phyloP scores from a whole-genome alignment of 2,113 vertebrate genomes.

The Mastomys coucha region DNA sequence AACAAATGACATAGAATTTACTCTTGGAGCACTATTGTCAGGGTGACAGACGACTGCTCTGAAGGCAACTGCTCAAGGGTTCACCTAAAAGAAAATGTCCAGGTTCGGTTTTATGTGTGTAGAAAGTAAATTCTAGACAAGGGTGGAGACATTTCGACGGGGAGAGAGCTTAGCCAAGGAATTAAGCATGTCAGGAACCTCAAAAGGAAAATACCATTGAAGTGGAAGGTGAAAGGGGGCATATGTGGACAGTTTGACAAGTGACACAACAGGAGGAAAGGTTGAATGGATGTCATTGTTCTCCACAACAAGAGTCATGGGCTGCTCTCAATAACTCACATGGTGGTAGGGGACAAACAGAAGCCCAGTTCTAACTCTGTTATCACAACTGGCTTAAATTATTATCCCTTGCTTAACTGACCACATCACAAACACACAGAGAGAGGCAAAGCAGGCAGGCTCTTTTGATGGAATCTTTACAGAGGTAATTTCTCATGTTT shows the following conservation, averaged over 20 bases:
- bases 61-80: slow-evolving; percentile 69
- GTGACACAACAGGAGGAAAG: slow-evolving; percentile 60
- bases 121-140: slow-evolving; percentile 78
- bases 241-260: slow-evolving; percentile 66
- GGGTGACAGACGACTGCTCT: slow-evolving; percentile 63
- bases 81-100: slow-evolving; percentile 58
- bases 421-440: slow-evolving; percentile 58
- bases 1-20: slow-evolving; percentile 70
- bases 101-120: slow-evolving; percentile 62
- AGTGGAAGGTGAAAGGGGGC: slow-evolving; percentile 74
- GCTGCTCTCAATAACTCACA: slow-evolving; percentile 56
- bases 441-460: neutral
- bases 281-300: neutral
- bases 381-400: slow-evolving; percentile 81
- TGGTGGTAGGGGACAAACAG: slow-evolving; percentile 68
- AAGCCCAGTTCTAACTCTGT: slow-evolving; percentile 60
- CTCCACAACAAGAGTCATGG: neutral
- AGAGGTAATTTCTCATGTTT: slow-evolving; percentile 56
- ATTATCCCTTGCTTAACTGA: slow-evolving; percentile 69
- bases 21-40: slow-evolving; percentile 49
- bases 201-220: slow-evolving; percentile 78
- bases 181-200: slow-evolving; percentile 75
- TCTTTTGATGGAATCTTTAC: slow-evolving; percentile 36
- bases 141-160: slow-evolving; percentile 83
- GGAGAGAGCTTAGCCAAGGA: slow-evolving; percentile 76